phyloP scores from a whole-genome alignment of 1,140 invertebrate species.

The Diabrotica undecimpunctata region DNA sequence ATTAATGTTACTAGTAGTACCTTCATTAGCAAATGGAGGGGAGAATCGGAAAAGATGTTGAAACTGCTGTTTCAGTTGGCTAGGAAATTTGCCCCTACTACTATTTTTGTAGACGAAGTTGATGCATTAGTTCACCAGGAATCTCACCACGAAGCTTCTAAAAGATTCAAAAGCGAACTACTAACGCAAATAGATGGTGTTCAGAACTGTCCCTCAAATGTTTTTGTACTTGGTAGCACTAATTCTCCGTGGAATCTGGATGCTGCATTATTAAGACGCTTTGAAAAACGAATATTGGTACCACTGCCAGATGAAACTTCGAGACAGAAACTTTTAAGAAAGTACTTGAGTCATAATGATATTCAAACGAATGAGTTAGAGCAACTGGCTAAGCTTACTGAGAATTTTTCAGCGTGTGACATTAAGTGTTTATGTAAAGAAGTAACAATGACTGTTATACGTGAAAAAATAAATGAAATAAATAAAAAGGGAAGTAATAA shows the following conservation, averaged over 20 bases:
- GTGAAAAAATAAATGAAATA: conserved; percentile 40
- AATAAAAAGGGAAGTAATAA: conserved; percentile 19
- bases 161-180: conserved; percentile 88
- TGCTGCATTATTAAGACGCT: conserved; percentile 76
- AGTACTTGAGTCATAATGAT: conserved; percentile 50
- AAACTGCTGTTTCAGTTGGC: conserved; percentile 87
- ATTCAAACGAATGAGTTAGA: conserved; percentile 49
- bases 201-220: conserved; percentile 58
- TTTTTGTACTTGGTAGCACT: conserved; percentile 84
- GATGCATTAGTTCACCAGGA: conserved; percentile 76
- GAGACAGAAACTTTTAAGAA: conserved; percentile 63
- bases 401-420: conserved; percentile 84
- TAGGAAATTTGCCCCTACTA: conserved; percentile 77
- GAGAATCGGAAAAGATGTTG: conserved; percentile 90
- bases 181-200: conserved; percentile 88
- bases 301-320: conserved; percentile 67
- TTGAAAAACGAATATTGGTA: conserved; percentile 85
- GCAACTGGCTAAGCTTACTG: conserved; percentile 59
- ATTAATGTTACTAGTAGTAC: conserved; percentile 88
- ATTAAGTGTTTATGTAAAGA: conserved; percentile 87
- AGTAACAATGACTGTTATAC: conserved; percentile 63
- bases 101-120: conserved; percentile 96
- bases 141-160: conserved; percentile 86
- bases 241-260: conserved; percentile 85
- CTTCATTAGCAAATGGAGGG: conserved; percentile 90